Percentiles rank a stretch among this genome's conserved stretches.
Conservation (phyloP, 1,140 invertebrate genomes). For the Sogatella furcifera region DNA sequence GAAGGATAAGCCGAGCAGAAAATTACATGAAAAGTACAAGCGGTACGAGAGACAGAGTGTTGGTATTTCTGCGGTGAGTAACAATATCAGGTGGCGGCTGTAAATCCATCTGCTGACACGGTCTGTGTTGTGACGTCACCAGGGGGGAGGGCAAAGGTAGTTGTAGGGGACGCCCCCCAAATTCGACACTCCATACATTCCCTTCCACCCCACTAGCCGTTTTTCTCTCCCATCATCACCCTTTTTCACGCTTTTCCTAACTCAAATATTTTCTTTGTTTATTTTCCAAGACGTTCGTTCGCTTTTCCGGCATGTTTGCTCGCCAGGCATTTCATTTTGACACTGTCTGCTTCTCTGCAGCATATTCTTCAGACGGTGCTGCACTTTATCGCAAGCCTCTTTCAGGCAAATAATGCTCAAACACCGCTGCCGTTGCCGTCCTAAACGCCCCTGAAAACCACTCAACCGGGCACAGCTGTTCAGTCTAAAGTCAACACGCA, state of each 20-base stretch:
- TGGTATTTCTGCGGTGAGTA: background rate
- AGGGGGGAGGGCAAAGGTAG: background rate
- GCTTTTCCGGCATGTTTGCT: background rate
- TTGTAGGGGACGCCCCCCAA: background rate
- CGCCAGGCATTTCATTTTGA: conserved; percentile 1
- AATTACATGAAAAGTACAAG: no score
- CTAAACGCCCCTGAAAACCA: background rate
- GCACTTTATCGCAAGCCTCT: background rate
- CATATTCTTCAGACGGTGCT: background rate
- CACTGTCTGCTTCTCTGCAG: background rate
- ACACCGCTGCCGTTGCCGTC: background rate
- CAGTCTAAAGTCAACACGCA: background rate
- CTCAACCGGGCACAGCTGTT: background rate
- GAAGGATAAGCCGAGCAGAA: no score
- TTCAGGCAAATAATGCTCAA: background rate
- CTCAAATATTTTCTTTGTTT: conserved; percentile 4
- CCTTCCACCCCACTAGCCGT: background rate
- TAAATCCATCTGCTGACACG: background rate
- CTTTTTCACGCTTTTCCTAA: conserved; percentile 1
- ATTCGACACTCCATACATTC: background rate
- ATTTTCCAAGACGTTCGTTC: conserved; percentile 1
- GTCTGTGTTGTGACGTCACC: background rate
- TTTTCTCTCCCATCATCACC: background rate
- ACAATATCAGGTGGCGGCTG: background rate
- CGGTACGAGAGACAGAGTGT: no score